Percentiles rank a stretch among this genome's conserved stretches.
Evolutionary conservation across 2,113 vertebrate genomes (phyloP).

Genomic region (Pachycephala philippinensis): DNA sequence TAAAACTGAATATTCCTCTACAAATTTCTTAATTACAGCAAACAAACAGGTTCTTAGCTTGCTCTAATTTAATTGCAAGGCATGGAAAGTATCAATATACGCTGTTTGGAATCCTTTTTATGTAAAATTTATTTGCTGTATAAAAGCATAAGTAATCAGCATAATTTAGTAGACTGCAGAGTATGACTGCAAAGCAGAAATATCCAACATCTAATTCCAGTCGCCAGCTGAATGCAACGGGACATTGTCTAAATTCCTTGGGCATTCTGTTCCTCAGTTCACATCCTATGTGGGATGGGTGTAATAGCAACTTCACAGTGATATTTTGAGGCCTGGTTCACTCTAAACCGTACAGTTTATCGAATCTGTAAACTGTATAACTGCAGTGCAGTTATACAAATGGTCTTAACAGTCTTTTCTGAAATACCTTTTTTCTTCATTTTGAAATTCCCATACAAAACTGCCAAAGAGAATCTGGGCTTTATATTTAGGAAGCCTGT

Average conservation of each 20-base stretch:
- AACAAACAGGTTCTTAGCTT: background rate
- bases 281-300: background rate
- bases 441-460: conserved; percentile 28
- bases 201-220: background rate
- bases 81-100: background rate
- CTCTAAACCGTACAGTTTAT: background rate
- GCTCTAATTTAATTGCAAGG: background rate
- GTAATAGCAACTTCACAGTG: background rate
- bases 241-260: background rate
- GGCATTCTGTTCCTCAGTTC: background rate
- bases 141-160: background rate
- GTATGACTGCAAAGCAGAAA: background rate
- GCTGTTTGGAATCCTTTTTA: background rate
- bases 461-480: conserved; percentile 46
- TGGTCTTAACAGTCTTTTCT: background rate
- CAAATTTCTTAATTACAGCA: background rate
- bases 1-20: background rate
- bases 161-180: background rate
- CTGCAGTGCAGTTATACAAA: background rate
- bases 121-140: background rate
- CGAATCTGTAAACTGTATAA: background rate
- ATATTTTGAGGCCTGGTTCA: background rate
- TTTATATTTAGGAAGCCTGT: conserved; percentile 72
- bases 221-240: background rate
- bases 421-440: background rate